Evolutionary conservation across 23 tunicate species (phyloP), one percentile per base, ranked within the genome.

Genomic region (Trididemnum nubilum): DNA sequence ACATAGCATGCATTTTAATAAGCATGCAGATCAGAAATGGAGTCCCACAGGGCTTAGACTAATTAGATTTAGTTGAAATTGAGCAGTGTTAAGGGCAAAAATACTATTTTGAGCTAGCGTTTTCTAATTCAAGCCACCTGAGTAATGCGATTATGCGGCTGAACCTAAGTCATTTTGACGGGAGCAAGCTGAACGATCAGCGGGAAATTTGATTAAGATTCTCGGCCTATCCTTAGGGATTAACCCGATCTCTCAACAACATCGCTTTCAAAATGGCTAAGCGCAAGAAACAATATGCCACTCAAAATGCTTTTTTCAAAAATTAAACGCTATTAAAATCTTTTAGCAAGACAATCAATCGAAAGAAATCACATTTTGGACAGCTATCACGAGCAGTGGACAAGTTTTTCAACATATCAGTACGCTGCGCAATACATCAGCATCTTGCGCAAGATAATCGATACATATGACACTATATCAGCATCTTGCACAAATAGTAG

Each of bases 121-220:
- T 61, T 61, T 61, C 29, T 61, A 2, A 12, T 5, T 31, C 12
- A 4, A 35, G 38, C 12, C 37, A 70, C n/a, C 44, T 35, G 44
- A 4, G 26, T 70, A 35, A 70, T 35, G 75, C 25, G 33, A 73
- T 73, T 33, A 73, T 73, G 28, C 23, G 19, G 23, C 2, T 39
- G 23, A 36, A 9, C 29, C 60, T 73, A 73, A 73, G 60, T 73
- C 30, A 36, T 73, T 73, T 73, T 36, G 79, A 73, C 79, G 58
- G 40, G 78, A 22, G 76, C 2, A 12, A 12, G 31, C 44, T 29
- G 32, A 28, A 36, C n/a, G 39, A 33, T 33, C 35, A 35, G 76
- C 67, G 78, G 88, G 82, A 60, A 85, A 85, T 76, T 76, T 34
- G 82, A 85, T 76, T 85, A 65, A 50, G 66, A 27, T 22, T 9